A percentile compares a stretch with the other conserved stretches of the same genome.
These are phyloP conservation scores for Rambutsinella grinnellia DNA, from an alignment of 2,888 invertebrate species.

Conservation along the genomic window DNA sequence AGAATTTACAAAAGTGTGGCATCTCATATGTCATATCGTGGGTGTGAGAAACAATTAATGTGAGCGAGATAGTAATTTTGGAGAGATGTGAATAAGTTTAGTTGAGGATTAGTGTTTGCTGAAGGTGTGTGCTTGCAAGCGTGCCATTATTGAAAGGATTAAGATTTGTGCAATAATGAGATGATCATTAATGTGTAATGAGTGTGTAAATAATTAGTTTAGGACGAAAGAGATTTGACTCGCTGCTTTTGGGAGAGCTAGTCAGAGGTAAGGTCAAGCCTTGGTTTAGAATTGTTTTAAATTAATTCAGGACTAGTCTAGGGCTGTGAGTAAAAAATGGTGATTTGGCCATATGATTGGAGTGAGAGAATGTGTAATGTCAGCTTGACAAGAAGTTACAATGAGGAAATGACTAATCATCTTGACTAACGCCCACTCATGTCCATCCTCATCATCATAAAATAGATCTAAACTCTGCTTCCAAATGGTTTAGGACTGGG, in stretches of 20 bases:
- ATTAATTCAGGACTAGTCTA: neutral
- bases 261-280: neutral
- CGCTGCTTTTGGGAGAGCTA: neutral
- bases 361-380: too few species aligned
- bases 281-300: too few species aligned
- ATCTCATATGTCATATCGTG: too few species aligned
- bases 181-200: neutral
- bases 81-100: too few species aligned
- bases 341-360: neutral
- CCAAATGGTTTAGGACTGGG: neutral
- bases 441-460: slow-evolving; percentile 2
- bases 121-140: neutral
- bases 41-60: too few species aligned
- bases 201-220: too few species aligned
- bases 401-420: slow-evolving; percentile 35
- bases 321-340: neutral
- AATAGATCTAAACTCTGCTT: neutral
- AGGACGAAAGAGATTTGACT: too few species aligned
- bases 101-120: too few species aligned
- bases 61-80: too few species aligned
- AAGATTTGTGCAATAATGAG: neutral
- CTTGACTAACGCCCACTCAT: slow-evolving; percentile 1
- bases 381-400: too few species aligned
- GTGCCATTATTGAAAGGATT: neutral
- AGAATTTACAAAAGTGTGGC: too few species aligned